Evolutionary conservation across 2,113 vertebrate genomes (phyloP).

Genomic region (Oreochromis tanganicae): DNA sequence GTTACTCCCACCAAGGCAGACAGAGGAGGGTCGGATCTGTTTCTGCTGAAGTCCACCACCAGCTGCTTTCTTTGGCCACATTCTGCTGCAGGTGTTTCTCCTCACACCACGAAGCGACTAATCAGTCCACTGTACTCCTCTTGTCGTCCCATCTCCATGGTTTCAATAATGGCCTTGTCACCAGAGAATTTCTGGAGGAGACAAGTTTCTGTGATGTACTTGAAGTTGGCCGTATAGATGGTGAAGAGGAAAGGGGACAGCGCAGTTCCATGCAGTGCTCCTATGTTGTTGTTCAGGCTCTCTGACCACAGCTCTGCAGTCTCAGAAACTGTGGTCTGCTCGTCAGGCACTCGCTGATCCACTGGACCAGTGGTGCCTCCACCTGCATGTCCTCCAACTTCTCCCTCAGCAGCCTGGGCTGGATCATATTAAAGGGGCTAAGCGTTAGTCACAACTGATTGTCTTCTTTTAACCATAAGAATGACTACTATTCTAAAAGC

Average conservation of each 20-base stretch:
- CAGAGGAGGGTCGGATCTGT: neutral
- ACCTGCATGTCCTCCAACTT: neutral
- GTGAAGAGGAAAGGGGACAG: neutral
- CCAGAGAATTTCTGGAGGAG: neutral
- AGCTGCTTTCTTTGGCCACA: neutral
- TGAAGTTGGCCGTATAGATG: neutral
- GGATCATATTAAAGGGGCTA: neutral
- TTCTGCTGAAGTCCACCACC: neutral
- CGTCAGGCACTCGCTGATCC: accelerated
- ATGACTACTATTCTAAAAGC: neutral
- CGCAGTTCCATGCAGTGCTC: neutral
- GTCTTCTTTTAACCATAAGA: neutral
- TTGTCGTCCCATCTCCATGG: neutral
- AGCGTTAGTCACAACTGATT: neutral
- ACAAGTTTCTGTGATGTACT: neutral
- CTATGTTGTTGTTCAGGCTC: neutral
- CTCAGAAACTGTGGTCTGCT: neutral
- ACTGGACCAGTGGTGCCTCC: neutral
- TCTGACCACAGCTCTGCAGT: neutral
- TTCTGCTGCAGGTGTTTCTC: neutral
- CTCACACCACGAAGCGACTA: accelerated
- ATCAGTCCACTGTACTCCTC: neutral
- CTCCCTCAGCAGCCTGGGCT: neutral
- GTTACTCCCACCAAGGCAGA: accelerated
- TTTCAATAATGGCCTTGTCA: neutral